Conservation (phyloP, 1,140 invertebrate genomes). For the Chelonus insularis region DNA sequence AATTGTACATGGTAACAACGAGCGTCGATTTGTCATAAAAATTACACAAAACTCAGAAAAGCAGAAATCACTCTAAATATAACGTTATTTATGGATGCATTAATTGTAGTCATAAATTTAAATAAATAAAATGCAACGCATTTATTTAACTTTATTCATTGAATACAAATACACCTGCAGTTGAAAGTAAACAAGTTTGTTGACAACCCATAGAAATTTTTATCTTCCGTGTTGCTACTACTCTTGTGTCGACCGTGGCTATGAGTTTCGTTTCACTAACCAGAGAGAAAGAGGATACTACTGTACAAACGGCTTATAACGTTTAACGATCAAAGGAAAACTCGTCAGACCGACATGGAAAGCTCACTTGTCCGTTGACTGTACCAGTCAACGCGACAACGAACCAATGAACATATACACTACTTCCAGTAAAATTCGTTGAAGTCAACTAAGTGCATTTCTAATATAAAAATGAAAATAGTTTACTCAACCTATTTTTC, state of each 20-base stretch:
- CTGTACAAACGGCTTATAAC: neutral
- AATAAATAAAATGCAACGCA: neutral
- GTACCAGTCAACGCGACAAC: neutral
- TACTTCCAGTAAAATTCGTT: neutral
- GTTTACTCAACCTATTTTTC: too few relatives aligned
- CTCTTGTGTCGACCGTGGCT: neutral
- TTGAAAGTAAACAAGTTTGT: too few relatives aligned
- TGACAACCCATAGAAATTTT: too few relatives aligned
- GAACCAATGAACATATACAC: neutral
- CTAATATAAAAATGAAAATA: too few relatives aligned
- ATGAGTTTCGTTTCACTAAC: neutral
- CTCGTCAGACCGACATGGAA: conserved; percentile 16
- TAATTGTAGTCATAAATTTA: neutral
- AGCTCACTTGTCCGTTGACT: conserved; percentile 8
- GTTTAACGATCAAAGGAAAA: conserved; percentile 14
- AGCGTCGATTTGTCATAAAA: conserved; percentile 14
- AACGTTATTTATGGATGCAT: neutral
- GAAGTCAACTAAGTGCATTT: neutral
- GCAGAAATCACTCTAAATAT: neutral
- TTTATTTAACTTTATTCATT: too few relatives aligned
- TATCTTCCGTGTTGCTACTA: too few relatives aligned
- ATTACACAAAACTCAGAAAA: neutral
- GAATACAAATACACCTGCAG: too few relatives aligned
- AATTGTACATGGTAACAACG: conserved; percentile 10
- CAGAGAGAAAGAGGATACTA: neutral